A percentile compares a stretch with the other conserved stretches of the same genome.
Evolutionary conservation across 2,113 vertebrate species (phyloP).

Genomic region (Acanthochromis polyacanthus): DNA sequence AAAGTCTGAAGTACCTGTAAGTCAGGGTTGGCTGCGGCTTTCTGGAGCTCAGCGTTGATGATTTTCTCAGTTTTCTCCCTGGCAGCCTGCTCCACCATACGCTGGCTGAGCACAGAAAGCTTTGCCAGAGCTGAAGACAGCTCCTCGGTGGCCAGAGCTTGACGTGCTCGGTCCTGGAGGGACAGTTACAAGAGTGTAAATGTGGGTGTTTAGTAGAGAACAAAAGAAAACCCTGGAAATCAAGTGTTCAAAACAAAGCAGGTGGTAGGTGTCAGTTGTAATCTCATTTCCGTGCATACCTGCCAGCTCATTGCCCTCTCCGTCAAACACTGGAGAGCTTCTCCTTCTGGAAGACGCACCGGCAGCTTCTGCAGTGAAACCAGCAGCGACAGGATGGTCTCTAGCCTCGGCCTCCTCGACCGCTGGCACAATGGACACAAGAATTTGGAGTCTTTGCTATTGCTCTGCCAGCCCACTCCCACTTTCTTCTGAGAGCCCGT

Average conservation of each 20-base stretch:
- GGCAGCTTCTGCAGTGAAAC: slow-evolving; percentile 98
- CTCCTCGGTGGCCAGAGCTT: slow-evolving; percentile 94
- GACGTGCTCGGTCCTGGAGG: slow-evolving; percentile 90
- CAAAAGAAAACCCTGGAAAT: neutral
- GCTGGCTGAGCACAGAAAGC: slow-evolving; percentile 96
- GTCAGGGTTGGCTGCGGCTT: slow-evolving; percentile 98
- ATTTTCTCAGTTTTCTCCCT: slow-evolving; percentile 98
- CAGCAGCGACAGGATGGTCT: slow-evolving; percentile 96
- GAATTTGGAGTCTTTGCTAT: slow-evolving; percentile 96
- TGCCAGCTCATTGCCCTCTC: slow-evolving; percentile 99
- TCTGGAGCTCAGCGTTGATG: slow-evolving; percentile 97
- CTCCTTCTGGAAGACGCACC: slow-evolving; percentile 94
- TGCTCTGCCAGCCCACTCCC: slow-evolving; percentile 91
- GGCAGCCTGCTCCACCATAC: slow-evolving; percentile 98
- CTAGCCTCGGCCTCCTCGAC: slow-evolving; percentile 93
- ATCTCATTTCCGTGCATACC: slow-evolving; percentile 44
- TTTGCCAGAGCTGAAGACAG: slow-evolving; percentile 97
- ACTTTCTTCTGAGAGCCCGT: slow-evolving; percentile 92
- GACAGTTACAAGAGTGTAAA: neutral
- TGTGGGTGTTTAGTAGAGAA: neutral
- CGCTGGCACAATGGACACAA: slow-evolving; percentile 96
- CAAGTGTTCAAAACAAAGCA: neutral
- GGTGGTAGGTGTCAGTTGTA: too few relatives aligned
- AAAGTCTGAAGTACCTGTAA: slow-evolving; percentile 87
- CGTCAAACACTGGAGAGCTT: slow-evolving; percentile 95